These are phyloP conservation scores for Campopleginae sp. DNA, from an alignment of 2,888 invertebrate genomes.

Conservation along the genomic window DNA sequence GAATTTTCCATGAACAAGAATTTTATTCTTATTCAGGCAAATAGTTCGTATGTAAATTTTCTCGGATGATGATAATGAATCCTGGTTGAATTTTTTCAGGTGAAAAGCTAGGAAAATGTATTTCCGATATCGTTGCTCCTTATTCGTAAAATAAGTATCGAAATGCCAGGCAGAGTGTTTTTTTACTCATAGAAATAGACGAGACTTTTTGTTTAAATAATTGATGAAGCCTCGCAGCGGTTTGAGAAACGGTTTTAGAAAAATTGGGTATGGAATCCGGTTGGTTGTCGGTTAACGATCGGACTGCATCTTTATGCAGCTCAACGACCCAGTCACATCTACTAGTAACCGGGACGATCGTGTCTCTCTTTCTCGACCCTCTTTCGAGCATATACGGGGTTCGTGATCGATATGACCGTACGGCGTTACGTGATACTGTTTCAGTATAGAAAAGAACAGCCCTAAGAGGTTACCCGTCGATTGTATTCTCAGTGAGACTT, in stretches of 20 bases:
- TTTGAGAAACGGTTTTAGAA: neutral
- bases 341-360: constrained; percentile 22
- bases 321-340: constrained; percentile 32
- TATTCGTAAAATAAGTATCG: neutral
- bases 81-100: neutral
- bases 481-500: constrained; percentile 21
- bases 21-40: neutral
- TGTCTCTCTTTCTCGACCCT: constrained; percentile 39
- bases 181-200: neutral
- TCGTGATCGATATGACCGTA: constrained; percentile 57
- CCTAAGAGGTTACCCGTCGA: constrained; percentile 15
- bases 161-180: neutral
- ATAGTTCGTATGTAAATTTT: too few relatives aligned
- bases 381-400: constrained; percentile 41
- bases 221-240: neutral
- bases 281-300: neutral
- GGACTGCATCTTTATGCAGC: constrained; percentile 26
- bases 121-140: neutral
- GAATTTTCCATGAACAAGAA: too few relatives aligned
- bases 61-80: neutral
- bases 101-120: neutral
- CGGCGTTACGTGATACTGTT: constrained; percentile 19
- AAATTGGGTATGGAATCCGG: neutral
- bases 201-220: neutral
- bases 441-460: constrained; percentile 1